Conservation (phyloP, 2,113 vertebrate genomes). For the Dasyornis broadbenti region DNA sequence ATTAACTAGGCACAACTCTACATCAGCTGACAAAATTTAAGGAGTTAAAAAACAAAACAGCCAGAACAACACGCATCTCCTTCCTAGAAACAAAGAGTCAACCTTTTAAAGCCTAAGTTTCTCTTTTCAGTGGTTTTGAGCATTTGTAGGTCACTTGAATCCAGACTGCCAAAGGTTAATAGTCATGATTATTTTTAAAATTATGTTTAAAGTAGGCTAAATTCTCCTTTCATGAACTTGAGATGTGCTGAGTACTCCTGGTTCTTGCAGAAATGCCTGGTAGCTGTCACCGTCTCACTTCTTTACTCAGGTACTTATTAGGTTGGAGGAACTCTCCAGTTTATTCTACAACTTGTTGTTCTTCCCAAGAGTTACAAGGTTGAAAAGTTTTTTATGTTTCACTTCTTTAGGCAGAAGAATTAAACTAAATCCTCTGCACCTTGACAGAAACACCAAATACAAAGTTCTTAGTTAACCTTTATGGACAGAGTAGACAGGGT, state of each 20-base stretch:
- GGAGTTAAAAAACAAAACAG: not conserved
- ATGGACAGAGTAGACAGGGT: not conserved
- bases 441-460: not conserved
- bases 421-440: not conserved
- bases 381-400: not conserved
- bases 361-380: not conserved
- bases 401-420: not conserved
- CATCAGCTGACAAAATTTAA: not conserved
- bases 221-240: not conserved
- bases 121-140: not conserved
- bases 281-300: not conserved
- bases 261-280: not conserved
- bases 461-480: not conserved
- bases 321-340: not conserved
- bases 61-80: not conserved
- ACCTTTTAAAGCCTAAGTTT: not conserved
- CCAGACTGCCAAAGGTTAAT: not conserved
- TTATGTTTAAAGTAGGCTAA: not conserved
- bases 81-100: not conserved
- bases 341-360: not conserved
- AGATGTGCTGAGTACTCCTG: not conserved
- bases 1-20: conserved; percentile 34
- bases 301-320: not conserved
- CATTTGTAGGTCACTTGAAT: not conserved
- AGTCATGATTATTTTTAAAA: not conserved